phyloP scores from a whole-genome alignment of 2,113 vertebrate species.

The Cairina moschata region DNA sequence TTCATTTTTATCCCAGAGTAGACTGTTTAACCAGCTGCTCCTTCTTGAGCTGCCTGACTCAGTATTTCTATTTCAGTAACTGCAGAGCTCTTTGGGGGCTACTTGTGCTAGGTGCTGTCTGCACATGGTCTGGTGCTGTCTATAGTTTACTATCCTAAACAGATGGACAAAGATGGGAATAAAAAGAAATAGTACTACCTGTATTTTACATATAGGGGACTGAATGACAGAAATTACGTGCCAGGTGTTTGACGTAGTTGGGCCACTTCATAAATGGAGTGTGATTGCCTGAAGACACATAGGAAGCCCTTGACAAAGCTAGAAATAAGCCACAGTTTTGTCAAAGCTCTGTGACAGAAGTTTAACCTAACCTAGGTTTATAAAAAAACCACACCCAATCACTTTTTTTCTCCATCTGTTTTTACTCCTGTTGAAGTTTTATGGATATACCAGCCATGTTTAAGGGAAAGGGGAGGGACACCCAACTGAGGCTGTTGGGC shows the following conservation, averaged over 20 bases:
- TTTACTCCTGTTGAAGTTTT: neutral
- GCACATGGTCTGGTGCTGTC: too few species aligned
- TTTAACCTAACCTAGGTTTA: neutral
- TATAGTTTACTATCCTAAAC: neutral
- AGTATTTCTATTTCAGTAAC: neutral
- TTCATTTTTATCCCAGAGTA: neutral
- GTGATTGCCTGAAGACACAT: neutral
- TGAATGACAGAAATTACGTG: neutral
- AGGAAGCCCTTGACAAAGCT: neutral
- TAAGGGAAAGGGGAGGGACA: neutral
- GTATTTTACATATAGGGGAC: neutral
- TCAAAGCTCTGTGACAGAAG: neutral
- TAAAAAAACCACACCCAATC: neutral
- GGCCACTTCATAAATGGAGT: neutral
- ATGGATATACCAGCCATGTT: neutral
- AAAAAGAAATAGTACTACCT: neutral
- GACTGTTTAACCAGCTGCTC: neutral
- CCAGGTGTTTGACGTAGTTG: neutral
- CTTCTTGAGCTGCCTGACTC: neutral
- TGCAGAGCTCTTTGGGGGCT: neutral
- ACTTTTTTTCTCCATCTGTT: neutral
- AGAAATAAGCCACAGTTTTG: neutral
- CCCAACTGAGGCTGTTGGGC: neutral
- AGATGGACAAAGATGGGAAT: neutral
- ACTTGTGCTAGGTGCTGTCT: neutral